Percentiles rank a stretch among this genome's conserved stretches.
Evolutionary conservation across 2,888 invertebrate species (phyloP).

Genomic region (Linnaemya vulpina): DNA sequence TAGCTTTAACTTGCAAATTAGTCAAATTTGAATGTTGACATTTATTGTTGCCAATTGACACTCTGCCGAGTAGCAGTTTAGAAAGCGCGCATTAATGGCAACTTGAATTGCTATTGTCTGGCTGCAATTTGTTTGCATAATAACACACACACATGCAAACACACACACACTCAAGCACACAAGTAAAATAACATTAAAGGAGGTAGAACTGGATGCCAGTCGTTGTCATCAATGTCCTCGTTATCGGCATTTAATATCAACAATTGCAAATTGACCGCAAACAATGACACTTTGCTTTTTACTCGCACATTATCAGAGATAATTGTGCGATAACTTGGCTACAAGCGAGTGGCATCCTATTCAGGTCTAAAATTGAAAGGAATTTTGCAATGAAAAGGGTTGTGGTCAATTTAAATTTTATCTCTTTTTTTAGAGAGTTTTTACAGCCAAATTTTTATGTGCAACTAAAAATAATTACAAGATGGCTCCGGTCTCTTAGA

Average conservation of each 20-base stretch:
- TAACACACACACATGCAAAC: not conserved
- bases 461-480: too few relatives aligned
- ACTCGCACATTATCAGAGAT: slow-evolving; percentile 3
- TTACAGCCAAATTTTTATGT: not conserved
- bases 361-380: not conserved
- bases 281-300: slow-evolving; percentile 15
- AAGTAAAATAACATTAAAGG: not conserved
- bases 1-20: not conserved
- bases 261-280: slow-evolving; percentile 13
- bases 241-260: slow-evolving; percentile 31
- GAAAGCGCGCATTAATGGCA: not conserved
- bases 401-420: not conserved
- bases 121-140: not conserved
- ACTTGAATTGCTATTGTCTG: not conserved
- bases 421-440: not conserved
- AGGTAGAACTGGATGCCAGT: not conserved
- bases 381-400: not conserved
- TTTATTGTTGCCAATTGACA: not conserved
- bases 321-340: slow-evolving; percentile 3
- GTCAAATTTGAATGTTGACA: not conserved
- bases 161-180: too few relatives aligned
- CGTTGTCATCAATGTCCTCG: not conserved
- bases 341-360: not conserved
- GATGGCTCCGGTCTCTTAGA: too few relatives aligned
- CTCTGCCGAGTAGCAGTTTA: not conserved